These are phyloP conservation scores for Hiodon tergisus DNA, from an alignment of 2,113 vertebrate genomes.

Conservation along the genomic window DNA sequence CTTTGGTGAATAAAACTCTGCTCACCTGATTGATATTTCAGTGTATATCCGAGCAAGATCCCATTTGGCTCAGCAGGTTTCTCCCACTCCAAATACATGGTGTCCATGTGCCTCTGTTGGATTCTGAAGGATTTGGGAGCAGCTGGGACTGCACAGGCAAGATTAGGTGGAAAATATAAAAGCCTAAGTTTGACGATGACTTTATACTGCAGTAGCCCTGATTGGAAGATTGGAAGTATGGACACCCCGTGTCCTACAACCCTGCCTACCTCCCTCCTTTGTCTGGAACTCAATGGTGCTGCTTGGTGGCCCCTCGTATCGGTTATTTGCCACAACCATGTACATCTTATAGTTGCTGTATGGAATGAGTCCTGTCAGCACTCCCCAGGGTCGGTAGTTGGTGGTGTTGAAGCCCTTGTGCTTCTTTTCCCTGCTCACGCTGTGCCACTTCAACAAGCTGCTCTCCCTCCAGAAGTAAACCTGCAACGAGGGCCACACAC, in stretches of 20 bases:
- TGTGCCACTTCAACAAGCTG: slow-evolving; percentile 83
- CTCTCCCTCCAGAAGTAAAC: slow-evolving; percentile 95
- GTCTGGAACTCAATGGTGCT: slow-evolving; percentile 86
- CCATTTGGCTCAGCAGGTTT: slow-evolving; percentile 89
- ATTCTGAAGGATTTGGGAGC: slow-evolving; percentile 81
- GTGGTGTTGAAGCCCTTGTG: slow-evolving; percentile 67
- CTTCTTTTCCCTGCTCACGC: slow-evolving; percentile 80
- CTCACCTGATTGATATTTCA: slow-evolving; percentile 82
- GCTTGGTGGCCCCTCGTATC: slow-evolving; percentile 85
- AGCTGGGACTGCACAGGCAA: slow-evolving; percentile 73
- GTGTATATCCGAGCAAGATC: slow-evolving; percentile 80
- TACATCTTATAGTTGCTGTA: slow-evolving; percentile 96
- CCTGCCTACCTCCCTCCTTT: slow-evolving; percentile 85
- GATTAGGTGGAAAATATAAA: neutral
- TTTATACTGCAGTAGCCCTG: neutral
- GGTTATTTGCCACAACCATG: slow-evolving; percentile 87
- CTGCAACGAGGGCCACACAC: slow-evolving; percentile 54
- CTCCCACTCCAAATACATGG: slow-evolving; percentile 87
- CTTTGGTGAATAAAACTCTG: neutral
- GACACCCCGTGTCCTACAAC: neutral
- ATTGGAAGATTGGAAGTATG: neutral
- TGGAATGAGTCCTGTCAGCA: slow-evolving; percentile 76
- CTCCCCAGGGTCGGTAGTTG: slow-evolving; percentile 71
- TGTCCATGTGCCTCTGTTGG: slow-evolving; percentile 84
- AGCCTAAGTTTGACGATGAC: too few relatives aligned